phyloP scores from a whole-genome alignment of 2,797 vertebrate species.

The Galaxias olidus region DNA sequence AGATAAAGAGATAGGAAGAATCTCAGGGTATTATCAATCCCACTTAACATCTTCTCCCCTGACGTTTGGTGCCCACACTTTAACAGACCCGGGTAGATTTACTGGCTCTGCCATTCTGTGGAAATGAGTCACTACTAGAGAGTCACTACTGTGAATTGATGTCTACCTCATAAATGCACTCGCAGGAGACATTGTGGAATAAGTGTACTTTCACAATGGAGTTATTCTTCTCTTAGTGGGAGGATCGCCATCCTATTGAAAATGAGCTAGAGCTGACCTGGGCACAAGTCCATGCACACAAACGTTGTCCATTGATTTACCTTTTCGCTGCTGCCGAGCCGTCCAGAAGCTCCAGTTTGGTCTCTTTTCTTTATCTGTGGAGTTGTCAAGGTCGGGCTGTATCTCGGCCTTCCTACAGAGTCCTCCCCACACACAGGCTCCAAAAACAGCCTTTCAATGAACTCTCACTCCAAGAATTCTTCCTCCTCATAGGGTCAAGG shows the following conservation, averaged over 20 bases:
- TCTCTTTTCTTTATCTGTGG: constrained; percentile 36
- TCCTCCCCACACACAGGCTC: constrained; percentile 25
- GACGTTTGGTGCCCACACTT: constrained; percentile 35
- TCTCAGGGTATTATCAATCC: constrained; percentile 50
- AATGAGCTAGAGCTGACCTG: constrained; percentile 18
- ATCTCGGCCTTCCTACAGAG: constrained; percentile 37
- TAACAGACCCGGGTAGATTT: constrained; percentile 52
- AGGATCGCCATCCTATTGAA: constrained; percentile 25
- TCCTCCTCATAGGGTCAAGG: constrained; percentile 70
- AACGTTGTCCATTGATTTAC: constrained; percentile 34
- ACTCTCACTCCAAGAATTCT: constrained; percentile 66
- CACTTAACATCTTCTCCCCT: constrained; percentile 16
- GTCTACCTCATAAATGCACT: constrained; percentile 44
- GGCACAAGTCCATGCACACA: constrained; percentile 13
- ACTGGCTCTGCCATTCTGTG: constrained; percentile 49
- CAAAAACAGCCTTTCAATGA: constrained; percentile 60
- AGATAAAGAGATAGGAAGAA: constrained; percentile 23
- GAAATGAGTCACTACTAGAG: too few relatives aligned
- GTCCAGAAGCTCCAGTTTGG: constrained; percentile 31
- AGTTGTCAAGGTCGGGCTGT: constrained; percentile 33
- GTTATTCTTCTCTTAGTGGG: constrained; percentile 39
- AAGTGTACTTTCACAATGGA: constrained; percentile 30
- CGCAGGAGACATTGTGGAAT: constrained; percentile 7
- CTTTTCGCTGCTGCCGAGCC: constrained; percentile 32
- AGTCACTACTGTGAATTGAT: constrained; percentile 27